Percentiles rank a stretch among this genome's conserved stretches.
phyloP scores from a whole-genome alignment of 2,888 invertebrate genomes.

The Taenaris catops region DNA sequence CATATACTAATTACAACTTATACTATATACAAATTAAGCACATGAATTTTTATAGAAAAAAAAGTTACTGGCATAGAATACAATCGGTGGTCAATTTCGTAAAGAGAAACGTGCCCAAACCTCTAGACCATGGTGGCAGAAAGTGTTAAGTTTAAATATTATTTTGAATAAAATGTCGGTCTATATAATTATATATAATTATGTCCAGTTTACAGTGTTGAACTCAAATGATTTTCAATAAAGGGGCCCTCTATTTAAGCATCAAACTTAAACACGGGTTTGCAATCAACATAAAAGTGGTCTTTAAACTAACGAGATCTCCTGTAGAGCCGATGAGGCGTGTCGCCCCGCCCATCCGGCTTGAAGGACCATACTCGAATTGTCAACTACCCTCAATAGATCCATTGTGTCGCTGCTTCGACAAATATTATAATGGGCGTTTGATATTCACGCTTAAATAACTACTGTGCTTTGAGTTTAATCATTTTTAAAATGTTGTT shows the following conservation, averaged over 20 bases:
- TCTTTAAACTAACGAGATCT: conserved; percentile 44
- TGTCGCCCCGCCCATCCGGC: conserved; percentile 52
- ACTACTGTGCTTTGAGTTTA: too few species aligned
- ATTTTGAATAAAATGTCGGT: too few species aligned
- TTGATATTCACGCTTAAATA: conserved; percentile 21
- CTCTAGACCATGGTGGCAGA: too few species aligned
- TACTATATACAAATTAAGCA: too few species aligned
- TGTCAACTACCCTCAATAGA: conserved; percentile 39
- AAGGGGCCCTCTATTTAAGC: conserved; percentile 11
- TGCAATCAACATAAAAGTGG: conserved; percentile 22
- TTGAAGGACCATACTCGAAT: conserved; percentile 46
- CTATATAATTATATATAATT: too few species aligned
- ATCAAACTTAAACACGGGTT: conserved; percentile 22
- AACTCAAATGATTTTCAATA: conserved; percentile 16
- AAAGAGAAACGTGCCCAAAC: too few species aligned
- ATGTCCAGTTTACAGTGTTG: conserved; percentile 1
- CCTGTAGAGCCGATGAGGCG: conserved; percentile 48
- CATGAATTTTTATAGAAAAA: too few species aligned
- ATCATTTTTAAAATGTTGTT: too few species aligned
- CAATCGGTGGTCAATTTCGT: too few species aligned
- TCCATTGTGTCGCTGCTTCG: conserved; percentile 14
- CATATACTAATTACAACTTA: too few species aligned
- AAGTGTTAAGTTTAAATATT: too few species aligned
- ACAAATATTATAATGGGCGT: conserved; percentile 17
- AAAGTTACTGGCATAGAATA: too few species aligned